phyloP scores from a whole-genome alignment of 2,888 invertebrate species.

The Ligdia adustata region DNA sequence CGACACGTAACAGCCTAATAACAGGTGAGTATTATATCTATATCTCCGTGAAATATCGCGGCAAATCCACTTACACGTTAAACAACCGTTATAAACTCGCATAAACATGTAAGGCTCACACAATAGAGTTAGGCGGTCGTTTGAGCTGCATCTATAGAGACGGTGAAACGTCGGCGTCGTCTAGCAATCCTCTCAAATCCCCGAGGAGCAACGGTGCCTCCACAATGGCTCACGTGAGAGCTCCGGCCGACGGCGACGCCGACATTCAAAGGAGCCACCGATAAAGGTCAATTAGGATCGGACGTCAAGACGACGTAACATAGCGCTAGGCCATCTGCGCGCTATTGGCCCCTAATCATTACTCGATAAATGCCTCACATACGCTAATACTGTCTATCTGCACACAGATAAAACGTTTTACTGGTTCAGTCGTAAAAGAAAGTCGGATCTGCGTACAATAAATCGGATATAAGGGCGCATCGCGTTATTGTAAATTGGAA shows the following conservation, averaged over 20 bases:
- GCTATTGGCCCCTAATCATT: conserved; percentile 49
- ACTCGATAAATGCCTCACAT: conserved; percentile 43
- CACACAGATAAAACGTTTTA: conserved; percentile 41
- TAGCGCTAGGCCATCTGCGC: conserved; percentile 43
- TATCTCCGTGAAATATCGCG: not conserved
- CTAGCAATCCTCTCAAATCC: conserved; percentile 70
- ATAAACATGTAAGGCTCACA: conserved; percentile 45
- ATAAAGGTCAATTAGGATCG: conserved; percentile 72
- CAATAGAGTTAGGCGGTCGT: conserved; percentile 47
- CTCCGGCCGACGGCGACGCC: conserved; percentile 49
- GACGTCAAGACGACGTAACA: conserved; percentile 43
- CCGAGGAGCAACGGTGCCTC: conserved; percentile 62
- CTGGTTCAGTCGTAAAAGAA: conserved; percentile 38
- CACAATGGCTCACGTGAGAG: conserved; percentile 65
- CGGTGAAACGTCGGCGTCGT: conserved; percentile 48
- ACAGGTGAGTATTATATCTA: not conserved
- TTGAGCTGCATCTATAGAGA: conserved; percentile 49
- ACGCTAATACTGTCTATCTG: conserved; percentile 37
- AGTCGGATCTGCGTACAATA: conserved; percentile 27
- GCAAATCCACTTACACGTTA: conserved; percentile 29
- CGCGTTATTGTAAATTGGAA: conserved; percentile 56
- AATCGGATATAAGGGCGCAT: conserved; percentile 36
- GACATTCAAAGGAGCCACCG: conserved; percentile 68
- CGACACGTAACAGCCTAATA: conserved; percentile 1
- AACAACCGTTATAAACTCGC: conserved; percentile 42